Conservation (phyloP, 1,140 invertebrate genomes). For the Drosophila takahashii region DNA sequence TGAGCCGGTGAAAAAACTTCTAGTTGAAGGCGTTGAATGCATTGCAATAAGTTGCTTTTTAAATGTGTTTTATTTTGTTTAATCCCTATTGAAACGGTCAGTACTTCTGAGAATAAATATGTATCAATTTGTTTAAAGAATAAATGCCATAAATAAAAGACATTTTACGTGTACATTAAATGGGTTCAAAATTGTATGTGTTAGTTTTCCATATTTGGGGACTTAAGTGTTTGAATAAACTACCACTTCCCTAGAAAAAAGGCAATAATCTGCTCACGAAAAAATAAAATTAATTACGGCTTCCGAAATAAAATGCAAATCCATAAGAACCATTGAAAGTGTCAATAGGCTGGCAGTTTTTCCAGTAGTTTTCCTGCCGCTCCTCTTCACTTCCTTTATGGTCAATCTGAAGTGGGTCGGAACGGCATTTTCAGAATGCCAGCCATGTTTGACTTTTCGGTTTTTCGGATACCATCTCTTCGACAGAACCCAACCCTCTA, state of each 20-base stretch:
- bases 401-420: conserved; percentile 75
- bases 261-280: not conserved
- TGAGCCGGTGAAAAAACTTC: not conserved
- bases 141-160: no score
- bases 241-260: not conserved
- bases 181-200: no score
- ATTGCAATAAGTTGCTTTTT: not conserved
- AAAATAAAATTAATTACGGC: conserved; percentile 10
- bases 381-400: conserved; percentile 26
- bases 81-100: no score
- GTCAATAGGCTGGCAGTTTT: conserved; percentile 27
- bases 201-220: no score
- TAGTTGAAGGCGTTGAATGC: not conserved
- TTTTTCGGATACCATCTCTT: conserved; percentile 16
- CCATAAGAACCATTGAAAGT: conserved; percentile 18
- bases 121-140: no score
- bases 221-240: no score
- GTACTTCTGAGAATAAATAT: no score
- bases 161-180: no score
- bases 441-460: conserved; percentile 40
- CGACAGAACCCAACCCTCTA: conserved; percentile 1
- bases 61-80: no score
- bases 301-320: conserved; percentile 9
- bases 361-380: not conserved
- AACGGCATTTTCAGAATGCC: conserved; percentile 46